Conservation (phyloP, 2,797 vertebrate species). For the Pseudocheirus occidentalis region DNA sequence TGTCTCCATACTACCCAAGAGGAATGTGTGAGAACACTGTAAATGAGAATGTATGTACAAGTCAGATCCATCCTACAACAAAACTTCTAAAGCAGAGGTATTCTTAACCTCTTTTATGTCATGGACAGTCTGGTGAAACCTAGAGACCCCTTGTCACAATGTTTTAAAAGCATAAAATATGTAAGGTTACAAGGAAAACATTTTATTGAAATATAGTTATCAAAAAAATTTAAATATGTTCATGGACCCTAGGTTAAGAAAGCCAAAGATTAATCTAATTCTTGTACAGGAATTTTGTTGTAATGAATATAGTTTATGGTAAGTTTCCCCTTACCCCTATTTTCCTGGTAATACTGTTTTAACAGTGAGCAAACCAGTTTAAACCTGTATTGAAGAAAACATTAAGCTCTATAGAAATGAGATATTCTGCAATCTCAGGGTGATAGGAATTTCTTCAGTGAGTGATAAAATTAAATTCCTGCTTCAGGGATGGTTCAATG, state of each 20-base stretch:
- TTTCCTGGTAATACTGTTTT: neutral
- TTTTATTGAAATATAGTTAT: neutral
- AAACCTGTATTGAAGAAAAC: constrained; percentile 24
- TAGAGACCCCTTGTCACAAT: neutral
- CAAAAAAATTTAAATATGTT: neutral
- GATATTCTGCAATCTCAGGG: neutral
- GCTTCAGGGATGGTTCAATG: neutral
- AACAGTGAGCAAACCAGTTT: neutral
- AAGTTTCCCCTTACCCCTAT: neutral
- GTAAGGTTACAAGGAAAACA: neutral
- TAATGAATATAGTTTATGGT: neutral
- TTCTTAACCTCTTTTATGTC: neutral
- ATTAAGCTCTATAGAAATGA: constrained; percentile 27
- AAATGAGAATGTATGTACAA: too few relatives aligned
- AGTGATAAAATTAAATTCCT: neutral
- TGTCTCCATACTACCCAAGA: neutral
- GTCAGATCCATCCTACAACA: neutral
- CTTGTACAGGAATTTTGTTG: neutral
- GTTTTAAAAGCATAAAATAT: neutral
- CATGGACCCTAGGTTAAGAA: neutral
- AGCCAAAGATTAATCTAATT: neutral
- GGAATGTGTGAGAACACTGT: neutral
- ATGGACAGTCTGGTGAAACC: neutral
- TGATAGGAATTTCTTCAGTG: neutral
- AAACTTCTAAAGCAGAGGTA: neutral